phyloP scores from a whole-genome alignment of 2,797 vertebrate species.

The Oophaga sylvatica region DNA sequence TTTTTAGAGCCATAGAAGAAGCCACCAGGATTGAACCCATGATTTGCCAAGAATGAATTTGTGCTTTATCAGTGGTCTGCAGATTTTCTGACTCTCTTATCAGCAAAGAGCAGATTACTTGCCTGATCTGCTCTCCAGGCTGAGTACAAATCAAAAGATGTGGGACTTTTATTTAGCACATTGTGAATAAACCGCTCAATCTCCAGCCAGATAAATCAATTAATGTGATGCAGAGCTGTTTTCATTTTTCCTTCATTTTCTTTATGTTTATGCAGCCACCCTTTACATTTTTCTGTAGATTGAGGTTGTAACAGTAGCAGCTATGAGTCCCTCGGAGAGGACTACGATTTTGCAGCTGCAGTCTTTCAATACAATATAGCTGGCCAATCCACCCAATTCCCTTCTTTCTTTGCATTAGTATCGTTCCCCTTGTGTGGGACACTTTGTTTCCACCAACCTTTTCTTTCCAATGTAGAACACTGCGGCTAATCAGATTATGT shows the following conservation, averaged over 20 bases:
- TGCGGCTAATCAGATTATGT: conserved; percentile 97
- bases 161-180: conserved; percentile 73
- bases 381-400: conserved; percentile 70
- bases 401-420: conserved; percentile 71
- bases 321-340: conserved; percentile 81
- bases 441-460: conserved; percentile 76
- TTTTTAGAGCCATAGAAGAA: conserved; percentile 1
- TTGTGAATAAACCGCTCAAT: conserved; percentile 83
- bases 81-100: conserved; percentile 89
- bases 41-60: conserved; percentile 49
- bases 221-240: conserved; percentile 81
- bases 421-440: conserved; percentile 76
- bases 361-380: conserved; percentile 77
- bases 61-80: conserved; percentile 87
- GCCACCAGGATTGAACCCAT: conserved; percentile 36
- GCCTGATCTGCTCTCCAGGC: conserved; percentile 78
- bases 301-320: conserved; percentile 76
- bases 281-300: conserved; percentile 71
- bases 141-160: conserved; percentile 84
- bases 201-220: conserved; percentile 88
- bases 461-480: conserved; percentile 82
- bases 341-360: conserved; percentile 79
- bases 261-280: conserved; percentile 70
- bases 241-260: conserved; percentile 52
- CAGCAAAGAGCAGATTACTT: conserved; percentile 86